These are phyloP conservation scores for Beroe forskalii DNA, from an alignment of 37 sponge, comb jelly and placozoan genomes.

Conservation along the genomic window DNA sequence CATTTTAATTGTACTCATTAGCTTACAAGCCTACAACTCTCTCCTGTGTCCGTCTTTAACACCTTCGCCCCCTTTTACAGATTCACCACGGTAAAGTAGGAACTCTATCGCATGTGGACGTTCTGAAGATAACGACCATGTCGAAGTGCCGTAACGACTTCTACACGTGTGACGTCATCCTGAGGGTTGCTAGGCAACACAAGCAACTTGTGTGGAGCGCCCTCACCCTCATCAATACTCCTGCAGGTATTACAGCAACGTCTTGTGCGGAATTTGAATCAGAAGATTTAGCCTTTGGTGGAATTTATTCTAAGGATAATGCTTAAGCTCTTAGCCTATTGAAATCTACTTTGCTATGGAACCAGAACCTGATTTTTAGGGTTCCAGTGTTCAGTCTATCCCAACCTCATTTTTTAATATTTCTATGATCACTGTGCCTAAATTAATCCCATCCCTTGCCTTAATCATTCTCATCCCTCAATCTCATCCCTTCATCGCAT, in stretches of 20 bases:
- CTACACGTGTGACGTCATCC: constrained; percentile 42
- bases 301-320: no score
- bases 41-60: no score
- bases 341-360: no score
- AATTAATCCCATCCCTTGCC: neutral
- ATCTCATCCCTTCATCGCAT: neutral
- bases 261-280: no score
- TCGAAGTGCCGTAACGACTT: constrained; percentile 21
- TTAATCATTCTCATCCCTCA: neutral
- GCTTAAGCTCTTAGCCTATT: neutral
- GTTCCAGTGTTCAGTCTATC: no score
- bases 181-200: constrained; percentile 49
- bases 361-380: no score
- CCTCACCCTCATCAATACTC: constrained; percentile 52
- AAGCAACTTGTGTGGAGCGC: constrained; percentile 53
- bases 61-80: no score
- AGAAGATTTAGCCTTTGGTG: no score
- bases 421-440: neutral
- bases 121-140: constrained; percentile 45
- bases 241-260: neutral
- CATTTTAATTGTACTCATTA: no score
- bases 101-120: constrained; percentile 32
- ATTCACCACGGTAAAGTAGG: constrained; percentile 57
- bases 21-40: no score
- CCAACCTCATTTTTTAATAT: no score